Conservation (phyloP, 2,888 invertebrate species). For the Cheilosia pagana region DNA sequence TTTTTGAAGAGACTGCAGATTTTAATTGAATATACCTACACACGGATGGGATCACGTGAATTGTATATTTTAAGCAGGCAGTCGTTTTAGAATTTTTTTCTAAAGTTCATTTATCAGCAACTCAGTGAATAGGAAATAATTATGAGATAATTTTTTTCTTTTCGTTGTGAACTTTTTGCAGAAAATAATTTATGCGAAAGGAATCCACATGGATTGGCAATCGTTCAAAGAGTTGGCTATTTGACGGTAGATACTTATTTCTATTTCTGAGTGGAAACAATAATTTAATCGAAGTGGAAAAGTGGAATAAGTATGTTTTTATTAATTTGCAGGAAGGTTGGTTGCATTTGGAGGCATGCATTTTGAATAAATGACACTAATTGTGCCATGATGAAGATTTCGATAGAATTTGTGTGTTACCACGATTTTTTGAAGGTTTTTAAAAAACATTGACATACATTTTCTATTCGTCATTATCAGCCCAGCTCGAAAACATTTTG, state of each 20-base stretch:
- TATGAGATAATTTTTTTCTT: conserved; percentile 42
- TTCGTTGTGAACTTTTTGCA: not conserved
- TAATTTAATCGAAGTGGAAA: conserved; percentile 10
- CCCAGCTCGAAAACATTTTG: too few species aligned
- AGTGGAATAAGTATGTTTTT: not conserved
- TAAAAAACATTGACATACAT: too few species aligned
- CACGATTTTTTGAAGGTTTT: too few species aligned
- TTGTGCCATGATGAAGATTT: too few species aligned
- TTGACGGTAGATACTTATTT: conserved; percentile 14
- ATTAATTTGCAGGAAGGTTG: not conserved
- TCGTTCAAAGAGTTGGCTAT: conserved; percentile 31
- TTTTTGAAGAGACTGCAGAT: conserved; percentile 30
- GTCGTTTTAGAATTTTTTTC: conserved; percentile 4
- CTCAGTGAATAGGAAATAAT: conserved; percentile 66
- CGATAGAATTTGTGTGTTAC: too few species aligned
- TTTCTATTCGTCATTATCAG: too few species aligned
- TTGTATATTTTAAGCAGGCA: conserved; percentile 2
- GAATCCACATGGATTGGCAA: conserved; percentile 35
- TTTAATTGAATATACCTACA: conserved; percentile 48
- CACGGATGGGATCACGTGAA: conserved; percentile 39
- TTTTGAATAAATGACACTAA: too few species aligned
- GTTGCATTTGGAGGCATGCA: too few species aligned
- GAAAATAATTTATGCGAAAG: conserved; percentile 25
- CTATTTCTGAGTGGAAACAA: not conserved
- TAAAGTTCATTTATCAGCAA: conserved; percentile 26